A percentile compares a stretch with the other conserved stretches of the same genome.
Conservation (phyloP, 2,888 invertebrate genomes). For the Andricus curvator region DNA sequence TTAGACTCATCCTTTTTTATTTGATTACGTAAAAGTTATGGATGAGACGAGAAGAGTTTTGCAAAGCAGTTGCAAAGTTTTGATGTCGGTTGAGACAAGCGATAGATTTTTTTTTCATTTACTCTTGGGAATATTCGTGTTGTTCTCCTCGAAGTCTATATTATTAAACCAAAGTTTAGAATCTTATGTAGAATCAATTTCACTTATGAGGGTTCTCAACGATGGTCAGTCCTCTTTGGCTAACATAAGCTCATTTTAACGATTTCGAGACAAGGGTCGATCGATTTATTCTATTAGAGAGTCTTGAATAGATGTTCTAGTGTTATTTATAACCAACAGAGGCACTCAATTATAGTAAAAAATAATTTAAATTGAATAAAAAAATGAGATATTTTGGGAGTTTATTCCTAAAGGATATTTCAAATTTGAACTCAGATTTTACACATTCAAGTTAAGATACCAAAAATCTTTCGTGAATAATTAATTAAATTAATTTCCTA, state of each 20-base stretch:
- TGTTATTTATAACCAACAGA: conserved; percentile 59
- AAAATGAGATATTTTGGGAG: neutral
- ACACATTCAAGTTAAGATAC: too few relatives aligned
- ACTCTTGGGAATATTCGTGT: neutral
- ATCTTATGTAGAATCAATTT: conserved; percentile 36
- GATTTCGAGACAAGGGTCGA: conserved; percentile 51
- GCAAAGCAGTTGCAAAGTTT: neutral
- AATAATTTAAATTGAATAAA: neutral
- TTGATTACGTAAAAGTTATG: neutral
- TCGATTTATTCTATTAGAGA: conserved; percentile 60
- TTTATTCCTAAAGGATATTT: too few relatives aligned
- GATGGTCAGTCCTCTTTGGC: conserved; percentile 9
- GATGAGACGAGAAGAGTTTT: neutral
- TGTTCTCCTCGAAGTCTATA: conserved; percentile 12
- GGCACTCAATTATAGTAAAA: neutral
- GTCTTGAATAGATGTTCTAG: conserved; percentile 63
- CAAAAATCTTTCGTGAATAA: too few relatives aligned
- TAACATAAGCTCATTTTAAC: conserved; percentile 23
- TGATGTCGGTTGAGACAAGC: neutral
- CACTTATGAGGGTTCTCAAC: conserved; percentile 35
- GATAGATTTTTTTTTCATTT: neutral
- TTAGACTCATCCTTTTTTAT: neutral
- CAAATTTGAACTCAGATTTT: too few relatives aligned
- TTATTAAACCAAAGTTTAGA: conserved; percentile 30
- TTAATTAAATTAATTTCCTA: too few relatives aligned